These are phyloP conservation scores for Notarius quadriscutis DNA, from an alignment of 2,113 vertebrate species.

Conservation along the genomic window DNA sequence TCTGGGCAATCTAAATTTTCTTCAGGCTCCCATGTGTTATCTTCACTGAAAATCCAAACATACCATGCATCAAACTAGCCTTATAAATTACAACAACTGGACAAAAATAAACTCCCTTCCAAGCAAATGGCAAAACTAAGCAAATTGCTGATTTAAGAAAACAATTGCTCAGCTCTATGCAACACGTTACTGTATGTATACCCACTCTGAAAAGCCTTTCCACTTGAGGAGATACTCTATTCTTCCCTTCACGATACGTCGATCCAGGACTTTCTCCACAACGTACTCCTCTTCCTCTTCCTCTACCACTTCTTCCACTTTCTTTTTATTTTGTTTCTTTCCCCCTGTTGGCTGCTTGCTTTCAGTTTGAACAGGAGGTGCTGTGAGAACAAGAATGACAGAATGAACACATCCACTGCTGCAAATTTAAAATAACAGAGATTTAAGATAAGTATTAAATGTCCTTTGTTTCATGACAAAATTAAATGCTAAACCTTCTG, in stretches of 20 bases:
- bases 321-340: constrained; percentile 94
- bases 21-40: constrained; percentile 98
- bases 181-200: constrained; percentile 26
- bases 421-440: neutral
- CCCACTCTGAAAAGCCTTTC: constrained; percentile 97
- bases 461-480: neutral
- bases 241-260: constrained; percentile 91
- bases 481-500: constrained; percentile 70
- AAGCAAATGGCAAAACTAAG: neutral
- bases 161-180: constrained; percentile 21
- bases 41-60: constrained; percentile 77
- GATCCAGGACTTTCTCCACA: constrained; percentile 94
- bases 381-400: constrained; percentile 5
- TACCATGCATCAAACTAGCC: neutral
- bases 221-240: constrained; percentile 97
- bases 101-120: neutral
- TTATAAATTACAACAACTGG: neutral
- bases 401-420: constrained; percentile 41
- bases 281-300: constrained; percentile 97
- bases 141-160: neutral
- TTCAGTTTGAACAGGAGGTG: constrained; percentile 59
- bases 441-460: constrained; percentile 12
- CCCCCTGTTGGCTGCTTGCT: constrained; percentile 80
- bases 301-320: constrained; percentile 90
- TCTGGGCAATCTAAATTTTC: constrained; percentile 97